Evolutionary conservation across 2,888 invertebrate species (phyloP), one percentile per base, ranked within the genome.

Genomic region (Augiades crinisus): DNA sequence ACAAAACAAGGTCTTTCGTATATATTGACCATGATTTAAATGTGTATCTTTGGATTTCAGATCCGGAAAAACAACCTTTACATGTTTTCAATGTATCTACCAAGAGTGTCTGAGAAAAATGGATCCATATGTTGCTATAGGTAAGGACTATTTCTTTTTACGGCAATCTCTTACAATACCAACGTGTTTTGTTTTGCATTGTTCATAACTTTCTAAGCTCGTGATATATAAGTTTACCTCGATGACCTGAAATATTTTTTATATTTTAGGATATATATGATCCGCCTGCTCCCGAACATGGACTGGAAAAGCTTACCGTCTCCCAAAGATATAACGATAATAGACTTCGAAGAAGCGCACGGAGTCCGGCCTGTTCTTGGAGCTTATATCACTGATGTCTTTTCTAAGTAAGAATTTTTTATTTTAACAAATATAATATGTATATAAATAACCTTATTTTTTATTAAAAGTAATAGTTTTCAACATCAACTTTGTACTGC

Each of bases 111-210:
- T 0, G 96, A 97, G 72, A 87, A 96, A 47, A 96, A 96, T 66
- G 97, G 97, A 0, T 94, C 94, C 0, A 96, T 97, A 62, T 97
- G 96, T 76, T 97, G 96, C 67, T 96, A 95, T 75, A 91, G 91
- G 91, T 91, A 70, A 54, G 53, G 53, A 22, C 6, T n/a, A n/a
- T n/a, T n/a, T n/a, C n/a, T n/a, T n/a, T n/a, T n/a, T n/a, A n/a
- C n/a, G n/a, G n/a, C n/a, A n/a, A n/a, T n/a, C n/a, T n/a, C n/a
- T n/a, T n/a, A n/a, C n/a, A n/a, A n/a, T n/a, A n/a, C n/a, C n/a
- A n/a, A n/a, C n/a, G n/a, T n/a, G n/a, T n/a, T n/a, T n/a, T n/a
- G n/a, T n/a, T n/a, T n/a, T n/a, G n/a, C n/a, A n/a, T n/a, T n/a
- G n/a, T n/a, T n/a, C n/a, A n/a, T n/a, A n/a, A n/a, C n/a, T n/a